Conservation (phyloP, 2,113 vertebrate genomes). For the Chamaetylas fuelleborni region DNA sequence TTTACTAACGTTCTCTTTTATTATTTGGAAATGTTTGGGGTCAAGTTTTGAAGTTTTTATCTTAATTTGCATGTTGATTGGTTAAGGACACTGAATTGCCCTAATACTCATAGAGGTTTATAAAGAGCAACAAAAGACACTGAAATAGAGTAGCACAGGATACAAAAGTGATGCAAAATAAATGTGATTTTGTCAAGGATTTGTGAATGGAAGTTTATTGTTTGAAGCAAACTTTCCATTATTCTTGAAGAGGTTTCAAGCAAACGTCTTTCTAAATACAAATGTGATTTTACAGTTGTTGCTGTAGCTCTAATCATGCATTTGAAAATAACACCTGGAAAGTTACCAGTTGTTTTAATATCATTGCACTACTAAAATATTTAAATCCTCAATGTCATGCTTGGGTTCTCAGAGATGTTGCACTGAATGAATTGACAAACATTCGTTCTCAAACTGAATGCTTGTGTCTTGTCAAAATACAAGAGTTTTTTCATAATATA, state of each 20-base stretch:
- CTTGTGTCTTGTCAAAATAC: not conserved
- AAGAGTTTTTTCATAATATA: not conserved
- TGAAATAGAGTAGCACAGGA: not conserved
- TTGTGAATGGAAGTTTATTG: not conserved
- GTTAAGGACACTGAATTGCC: not conserved
- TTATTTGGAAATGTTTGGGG: not conserved
- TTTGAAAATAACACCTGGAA: not conserved
- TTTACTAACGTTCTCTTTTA: not conserved
- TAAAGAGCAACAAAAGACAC: not conserved
- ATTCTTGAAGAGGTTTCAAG: not conserved
- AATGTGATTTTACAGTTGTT: not conserved
- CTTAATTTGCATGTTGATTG: not conserved
- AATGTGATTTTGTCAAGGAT: not conserved
- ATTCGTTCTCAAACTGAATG: not conserved
- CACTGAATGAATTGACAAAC: not conserved
- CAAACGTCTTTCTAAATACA: not conserved
- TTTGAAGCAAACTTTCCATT: slow-evolving; percentile 11
- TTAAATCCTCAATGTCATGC: not conserved
- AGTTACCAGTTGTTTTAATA: not conserved
- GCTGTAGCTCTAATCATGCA: not conserved
- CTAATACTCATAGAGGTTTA: accelerated
- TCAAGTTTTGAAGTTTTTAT: not conserved
- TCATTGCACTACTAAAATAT: not conserved
- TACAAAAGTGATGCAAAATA: not conserved
- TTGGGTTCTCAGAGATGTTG: not conserved